Conservation (phyloP, 2,888 invertebrate genomes). For the Lasioglossum calceatum region DNA sequence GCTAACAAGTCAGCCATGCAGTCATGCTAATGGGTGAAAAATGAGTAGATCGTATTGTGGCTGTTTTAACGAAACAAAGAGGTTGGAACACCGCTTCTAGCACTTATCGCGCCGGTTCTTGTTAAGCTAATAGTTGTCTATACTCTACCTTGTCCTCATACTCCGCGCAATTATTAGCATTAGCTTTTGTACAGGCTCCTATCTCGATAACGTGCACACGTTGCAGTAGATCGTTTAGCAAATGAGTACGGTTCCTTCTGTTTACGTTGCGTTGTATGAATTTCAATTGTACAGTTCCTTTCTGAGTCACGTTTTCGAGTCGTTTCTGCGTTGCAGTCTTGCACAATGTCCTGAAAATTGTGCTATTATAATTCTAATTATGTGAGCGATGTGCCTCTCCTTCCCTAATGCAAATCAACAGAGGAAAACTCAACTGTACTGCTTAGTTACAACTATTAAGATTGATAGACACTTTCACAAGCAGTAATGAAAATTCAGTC, state of each 20-base stretch:
- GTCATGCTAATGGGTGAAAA: background rate
- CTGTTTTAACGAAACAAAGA: background rate
- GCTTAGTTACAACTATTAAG: background rate
- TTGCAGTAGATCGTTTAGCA: background rate
- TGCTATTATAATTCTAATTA: background rate
- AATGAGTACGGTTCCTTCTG: background rate
- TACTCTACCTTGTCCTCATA: background rate
- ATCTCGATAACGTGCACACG: slow-evolving; percentile 5
- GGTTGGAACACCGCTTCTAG: background rate
- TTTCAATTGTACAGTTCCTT: background rate
- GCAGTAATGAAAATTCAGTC: no score
- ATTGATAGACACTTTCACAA: background rate
- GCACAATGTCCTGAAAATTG: background rate
- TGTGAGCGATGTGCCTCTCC: background rate
- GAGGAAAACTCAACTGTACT: background rate
- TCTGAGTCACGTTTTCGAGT: background rate
- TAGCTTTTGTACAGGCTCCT: slow-evolving; percentile 1
- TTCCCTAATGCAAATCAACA: background rate
- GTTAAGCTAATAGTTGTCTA: slow-evolving; percentile 4
- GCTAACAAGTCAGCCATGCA: background rate
- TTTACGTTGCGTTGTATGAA: background rate
- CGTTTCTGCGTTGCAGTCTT: background rate
- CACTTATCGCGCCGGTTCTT: background rate
- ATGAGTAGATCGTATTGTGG: background rate
- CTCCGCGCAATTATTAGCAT: slow-evolving; percentile 5